Evolutionary conservation across 1,140 invertebrate genomes (phyloP), one percentile per base, ranked within the genome.

Genomic region (Aplysia californica): DNA sequence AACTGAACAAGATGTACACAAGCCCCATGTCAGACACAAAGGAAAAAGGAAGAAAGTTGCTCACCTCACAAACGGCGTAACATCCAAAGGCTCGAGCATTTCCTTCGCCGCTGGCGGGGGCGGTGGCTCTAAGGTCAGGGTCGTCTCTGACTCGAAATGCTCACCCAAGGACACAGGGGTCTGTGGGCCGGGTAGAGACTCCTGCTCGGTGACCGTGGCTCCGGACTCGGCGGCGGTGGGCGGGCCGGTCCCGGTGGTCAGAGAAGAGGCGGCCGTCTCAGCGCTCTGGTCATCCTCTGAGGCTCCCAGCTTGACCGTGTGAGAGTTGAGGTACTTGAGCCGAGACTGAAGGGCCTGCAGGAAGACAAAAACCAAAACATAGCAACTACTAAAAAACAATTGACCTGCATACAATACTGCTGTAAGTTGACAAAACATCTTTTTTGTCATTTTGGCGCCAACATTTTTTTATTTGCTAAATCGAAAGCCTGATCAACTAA

Each of bases 31-130:
- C n/a, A n/a, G n/a, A n/a, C n/a, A n/a, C n/a, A n/a, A n/a, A n/a
- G n/a, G n/a, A n/a, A n/a, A n/a, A n/a, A n/a, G n/a, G n/a, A n/a
- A n/a, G n/a, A n/a, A n/a, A n/a, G n/a, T n/a, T n/a, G n/a, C n/a
- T n/a, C n/a, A 89, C 88, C 78, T 86, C 10, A 88, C 39, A 78
- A 89, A 90, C 41, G 87, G 88, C 55, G 85, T 85, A 10, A 85
- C 26, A 75, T 90, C 89, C 21, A 90, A 41, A 5, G 86, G 85
- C 69, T 85, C 84, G 39, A 90, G 80, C 35, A 86, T 81, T 71
- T 88, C 86, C 73, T 86, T 87, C 0, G 86, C 81, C 66, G 81
- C 75, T 15, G 85, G 85, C 41, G 84, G 79, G 29, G 78, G 79
- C 3, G 89, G 88, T 33, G 88, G 87, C 68, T 87, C 86, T 59